Evolutionary conservation across 2,113 vertebrate species (phyloP), one percentile per base, ranked within the genome.

Genomic region (Sisor rabdophorus): DNA sequence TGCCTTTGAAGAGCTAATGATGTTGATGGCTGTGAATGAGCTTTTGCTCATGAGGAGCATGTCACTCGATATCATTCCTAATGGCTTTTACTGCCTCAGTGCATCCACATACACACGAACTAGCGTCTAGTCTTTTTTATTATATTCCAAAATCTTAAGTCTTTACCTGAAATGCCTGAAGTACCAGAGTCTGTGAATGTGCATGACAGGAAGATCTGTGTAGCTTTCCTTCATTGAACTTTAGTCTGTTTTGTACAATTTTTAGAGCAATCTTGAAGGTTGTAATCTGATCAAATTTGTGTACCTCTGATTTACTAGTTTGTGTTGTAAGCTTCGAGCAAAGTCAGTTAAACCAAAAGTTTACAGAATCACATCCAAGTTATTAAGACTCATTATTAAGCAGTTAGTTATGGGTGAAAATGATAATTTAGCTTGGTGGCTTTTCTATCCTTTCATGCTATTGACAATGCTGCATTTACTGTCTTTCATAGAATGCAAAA

Each of bases 21-120:
- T 76, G 79, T 81, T 77, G 81, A 68, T 47, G 26, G 76, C 78
- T 64, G 70, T 73, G 47, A 81, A 69, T 76, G 79, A 83, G 82
- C 16, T 15, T 26, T 53, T 73, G 61, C 71, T 82, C 67, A 76
- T 64, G 50, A 82, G 60, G 56, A 83, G 71, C 30, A 65, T 60
- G 36, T 58, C 69, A n/a, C 76, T 63, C 36, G 13, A 48, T 79
- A 74, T 69, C 70, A 81, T 50, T 56, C 73, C 56, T 81, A 63
- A 81, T 84, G 36, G 44, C 79, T 77, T 64, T 73, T 28, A 26
- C 56, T 65, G 78, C 71, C 81, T 80, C 73, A 53, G 52, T 71
- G 78, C 65, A 68, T 55, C 13, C 59, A 40, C 65, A 72, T 55
- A 77, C 26, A 67, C 17, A 72, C n/a, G 40, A 44, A 22, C 75